A percentile compares a stretch with the other conserved stretches of the same genome.
Conservation (phyloP, 2,888 invertebrate species). For the Drosophila lutescens region DNA sequence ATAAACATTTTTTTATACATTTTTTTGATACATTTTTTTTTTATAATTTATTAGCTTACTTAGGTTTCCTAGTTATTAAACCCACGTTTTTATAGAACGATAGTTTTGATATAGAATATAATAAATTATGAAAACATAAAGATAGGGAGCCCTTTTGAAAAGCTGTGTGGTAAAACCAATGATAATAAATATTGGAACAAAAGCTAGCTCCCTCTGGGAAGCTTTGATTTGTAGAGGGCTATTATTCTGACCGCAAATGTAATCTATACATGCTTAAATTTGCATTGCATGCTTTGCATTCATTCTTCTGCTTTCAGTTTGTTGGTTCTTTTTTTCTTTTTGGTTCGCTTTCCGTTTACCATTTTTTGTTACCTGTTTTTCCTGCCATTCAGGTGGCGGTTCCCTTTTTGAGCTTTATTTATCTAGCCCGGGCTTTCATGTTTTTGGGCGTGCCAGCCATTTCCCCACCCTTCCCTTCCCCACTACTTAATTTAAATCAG, state of each 20-base stretch:
- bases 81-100: not conserved
- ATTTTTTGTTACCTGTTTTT: constrained; percentile 30
- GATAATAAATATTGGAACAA: constrained; percentile 17
- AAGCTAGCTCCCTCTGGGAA: not conserved
- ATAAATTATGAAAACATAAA: constrained; percentile 3
- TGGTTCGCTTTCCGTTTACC: constrained; percentile 35
- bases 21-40: too few relatives aligned
- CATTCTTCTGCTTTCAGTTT: constrained; percentile 19
- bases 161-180: not conserved
- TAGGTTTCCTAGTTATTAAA: too few relatives aligned
- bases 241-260: constrained; percentile 14
- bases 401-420: constrained; percentile 36
- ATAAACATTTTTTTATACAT: too few relatives aligned
- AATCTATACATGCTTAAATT: constrained; percentile 42
- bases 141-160: not conserved
- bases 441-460: constrained; percentile 19
- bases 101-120: not conserved
- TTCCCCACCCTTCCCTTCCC: not conserved
- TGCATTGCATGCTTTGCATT: constrained; percentile 41
- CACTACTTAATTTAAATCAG: constrained; percentile 49
- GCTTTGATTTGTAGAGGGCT: not conserved
- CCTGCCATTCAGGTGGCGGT: constrained; percentile 23
- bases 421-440: constrained; percentile 44
- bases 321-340: constrained; percentile 14
- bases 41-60: too few relatives aligned